Evolutionary conservation across 2,888 invertebrate genomes (phyloP), one percentile per base, ranked within the genome.

Genomic region (Leptura quadrifasciata): DNA sequence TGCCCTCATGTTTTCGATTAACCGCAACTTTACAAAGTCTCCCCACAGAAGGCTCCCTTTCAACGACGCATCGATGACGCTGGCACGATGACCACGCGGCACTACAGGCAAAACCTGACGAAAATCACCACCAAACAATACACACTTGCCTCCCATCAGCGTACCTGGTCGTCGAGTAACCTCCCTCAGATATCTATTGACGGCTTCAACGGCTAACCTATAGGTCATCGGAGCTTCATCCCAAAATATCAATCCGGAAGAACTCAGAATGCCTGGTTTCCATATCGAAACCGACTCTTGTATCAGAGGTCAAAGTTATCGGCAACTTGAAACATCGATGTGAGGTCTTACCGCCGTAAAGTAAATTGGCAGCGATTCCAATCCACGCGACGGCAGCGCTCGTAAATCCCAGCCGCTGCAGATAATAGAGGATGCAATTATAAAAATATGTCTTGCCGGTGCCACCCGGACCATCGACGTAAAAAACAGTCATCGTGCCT

Each of bases 271-370:
- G n/a, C n/a, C n/a, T n/a, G n/a, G n/a, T n/a, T n/a, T n/a, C n/a
- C n/a, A 5, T 5, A 24, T 24, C 24, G 24, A 24, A 24, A 24
- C 24, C 24, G 24, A 5, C 24, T 24, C 24, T 24, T 3, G 24
- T 3, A 24, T 24, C 24, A 2, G 24, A 24, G 5, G 24, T 24
- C 5, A 24, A 5, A 24, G 18, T 64, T 54, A 60, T 4, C 61
- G 20, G 73, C 52, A 9, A 31, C 39, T 1, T 80, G 10, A 2
- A 63, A 35, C 9, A 85, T 78, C 55, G 85, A 85, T 57, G 87
- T 65, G 88, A 10, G 84, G 84, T 15, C 18, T 20, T 57, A 1
- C 15, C 24, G 5, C 2, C 2, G 24, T 24, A 24, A 2, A 24
- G 5, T 5, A 24, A 24, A 24, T 24, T 24, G 2, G 24, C 24